phyloP scores from a whole-genome alignment of 1,140 invertebrate genomes.

The Stegodyphus dumicola region DNA sequence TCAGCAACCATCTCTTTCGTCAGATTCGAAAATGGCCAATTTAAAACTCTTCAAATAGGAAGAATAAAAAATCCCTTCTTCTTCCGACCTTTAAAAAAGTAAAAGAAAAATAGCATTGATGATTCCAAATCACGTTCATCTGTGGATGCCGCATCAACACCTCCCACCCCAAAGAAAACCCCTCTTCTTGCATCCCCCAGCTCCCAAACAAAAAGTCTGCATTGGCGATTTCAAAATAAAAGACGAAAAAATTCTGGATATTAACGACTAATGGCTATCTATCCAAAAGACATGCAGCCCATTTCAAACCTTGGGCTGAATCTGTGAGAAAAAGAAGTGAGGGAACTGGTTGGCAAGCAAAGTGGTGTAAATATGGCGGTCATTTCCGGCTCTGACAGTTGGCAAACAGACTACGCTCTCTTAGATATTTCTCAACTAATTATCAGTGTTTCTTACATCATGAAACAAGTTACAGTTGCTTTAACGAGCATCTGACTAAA shows the following conservation, averaged over 20 bases:
- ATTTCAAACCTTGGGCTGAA: conserved; percentile 37
- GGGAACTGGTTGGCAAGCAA: not conserved
- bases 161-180: conserved; percentile 8
- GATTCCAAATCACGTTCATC: conserved; percentile 57
- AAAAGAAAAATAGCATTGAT: conserved; percentile 47
- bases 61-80: conserved; percentile 9
- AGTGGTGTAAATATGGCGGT: conserved; percentile 16
- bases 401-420: no score
- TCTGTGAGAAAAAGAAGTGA: not conserved
- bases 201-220: conserved; percentile 15
- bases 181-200: not conserved
- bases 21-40: conserved; percentile 28
- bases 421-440: no score
- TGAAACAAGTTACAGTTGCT: no score
- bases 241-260: conserved; percentile 37
- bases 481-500: no score
- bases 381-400: no score
- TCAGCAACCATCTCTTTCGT: not conserved
- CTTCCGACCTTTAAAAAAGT: not conserved
- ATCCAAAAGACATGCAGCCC: conserved; percentile 59
- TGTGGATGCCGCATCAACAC: conserved; percentile 51
- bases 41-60: conserved; percentile 44
- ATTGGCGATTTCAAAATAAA: conserved; percentile 57
- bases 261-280: conserved; percentile 60
- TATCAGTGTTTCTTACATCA: no score